A percentile compares a stretch with the other conserved stretches of the same genome.
Conservation (phyloP, 1,140 invertebrate genomes). For the Chelonus insularis region DNA sequence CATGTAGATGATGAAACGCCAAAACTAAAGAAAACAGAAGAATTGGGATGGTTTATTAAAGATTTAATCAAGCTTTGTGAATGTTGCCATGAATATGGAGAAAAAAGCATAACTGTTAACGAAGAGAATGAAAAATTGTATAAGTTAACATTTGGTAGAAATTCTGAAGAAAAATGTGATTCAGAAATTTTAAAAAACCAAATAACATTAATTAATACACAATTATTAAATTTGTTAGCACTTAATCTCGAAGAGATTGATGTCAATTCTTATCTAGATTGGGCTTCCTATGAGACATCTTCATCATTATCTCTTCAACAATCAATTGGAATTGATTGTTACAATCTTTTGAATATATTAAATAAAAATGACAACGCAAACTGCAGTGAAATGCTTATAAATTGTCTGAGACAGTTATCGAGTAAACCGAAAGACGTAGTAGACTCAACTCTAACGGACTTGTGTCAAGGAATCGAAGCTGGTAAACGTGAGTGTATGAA, state of each 20-base stretch:
- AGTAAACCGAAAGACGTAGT: constrained; percentile 32
- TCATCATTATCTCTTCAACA: constrained; percentile 42
- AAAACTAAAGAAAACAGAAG: constrained; percentile 33
- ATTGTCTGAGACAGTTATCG: constrained; percentile 42
- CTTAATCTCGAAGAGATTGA: constrained; percentile 45
- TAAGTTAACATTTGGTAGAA: constrained; percentile 45
- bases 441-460: constrained; percentile 34
- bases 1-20: constrained; percentile 26
- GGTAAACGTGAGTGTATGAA: constrained; percentile 34
- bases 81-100: constrained; percentile 33
- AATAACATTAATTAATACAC: constrained; percentile 33
- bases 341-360: constrained; percentile 40
- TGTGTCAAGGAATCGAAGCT: constrained; percentile 28
- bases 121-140: constrained; percentile 38
- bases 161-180: constrained; percentile 27
- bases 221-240: constrained; percentile 39
- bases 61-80: constrained; percentile 34
- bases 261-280: constrained; percentile 45
- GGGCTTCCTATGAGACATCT: constrained; percentile 45
- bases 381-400: constrained; percentile 34
- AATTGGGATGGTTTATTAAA: constrained; percentile 43
- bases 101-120: neutral
- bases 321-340: constrained; percentile 44
- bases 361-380: constrained; percentile 31
- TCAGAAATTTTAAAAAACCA: constrained; percentile 6